Conservation (phyloP, 2,888 invertebrate genomes). For the Caenorhabditis drosophilae region DNA sequence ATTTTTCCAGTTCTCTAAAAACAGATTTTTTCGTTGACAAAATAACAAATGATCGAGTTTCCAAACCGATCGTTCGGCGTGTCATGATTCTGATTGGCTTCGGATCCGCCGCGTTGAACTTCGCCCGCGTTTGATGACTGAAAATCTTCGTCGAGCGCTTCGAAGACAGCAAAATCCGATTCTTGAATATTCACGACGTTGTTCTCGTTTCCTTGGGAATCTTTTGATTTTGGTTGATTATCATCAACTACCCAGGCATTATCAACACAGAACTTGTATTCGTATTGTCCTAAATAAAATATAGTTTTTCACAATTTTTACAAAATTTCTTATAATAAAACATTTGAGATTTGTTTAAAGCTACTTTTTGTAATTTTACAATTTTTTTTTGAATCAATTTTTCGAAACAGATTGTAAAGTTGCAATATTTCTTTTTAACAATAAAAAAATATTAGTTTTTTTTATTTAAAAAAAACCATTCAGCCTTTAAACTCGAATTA, state of each 20-base stretch:
- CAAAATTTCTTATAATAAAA: no score
- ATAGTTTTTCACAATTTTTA: no score
- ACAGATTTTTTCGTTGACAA: background rate
- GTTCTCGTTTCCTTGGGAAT: slow-evolving; percentile 82
- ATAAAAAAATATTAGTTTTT: no score
- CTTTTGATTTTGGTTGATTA: slow-evolving; percentile 39
- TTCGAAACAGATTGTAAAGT: no score
- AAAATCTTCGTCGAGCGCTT: slow-evolving; percentile 68
- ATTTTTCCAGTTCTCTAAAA: slow-evolving; percentile 64
- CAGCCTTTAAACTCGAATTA: no score
- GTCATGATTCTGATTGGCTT: slow-evolving; percentile 44
- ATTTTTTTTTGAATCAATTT: no score
- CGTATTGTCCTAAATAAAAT: slow-evolving; percentile 60
- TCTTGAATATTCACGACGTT: slow-evolving; percentile 90
- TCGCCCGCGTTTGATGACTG: slow-evolving; percentile 65
- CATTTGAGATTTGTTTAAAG: no score
- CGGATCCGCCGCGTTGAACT: slow-evolving; percentile 53
- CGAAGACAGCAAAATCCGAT: slow-evolving; percentile 89
- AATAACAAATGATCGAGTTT: background rate
- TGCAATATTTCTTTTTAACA: no score
- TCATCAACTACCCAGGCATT: slow-evolving; percentile 68
- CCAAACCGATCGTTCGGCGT: slow-evolving; percentile 65
- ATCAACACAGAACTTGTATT: slow-evolving; percentile 69
- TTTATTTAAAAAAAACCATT: no score
- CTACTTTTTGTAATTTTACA: no score